Evolutionary conservation across 2,797 vertebrate species (phyloP), one percentile per base, ranked within the genome.

Genomic region (Labeo calbasu): DNA sequence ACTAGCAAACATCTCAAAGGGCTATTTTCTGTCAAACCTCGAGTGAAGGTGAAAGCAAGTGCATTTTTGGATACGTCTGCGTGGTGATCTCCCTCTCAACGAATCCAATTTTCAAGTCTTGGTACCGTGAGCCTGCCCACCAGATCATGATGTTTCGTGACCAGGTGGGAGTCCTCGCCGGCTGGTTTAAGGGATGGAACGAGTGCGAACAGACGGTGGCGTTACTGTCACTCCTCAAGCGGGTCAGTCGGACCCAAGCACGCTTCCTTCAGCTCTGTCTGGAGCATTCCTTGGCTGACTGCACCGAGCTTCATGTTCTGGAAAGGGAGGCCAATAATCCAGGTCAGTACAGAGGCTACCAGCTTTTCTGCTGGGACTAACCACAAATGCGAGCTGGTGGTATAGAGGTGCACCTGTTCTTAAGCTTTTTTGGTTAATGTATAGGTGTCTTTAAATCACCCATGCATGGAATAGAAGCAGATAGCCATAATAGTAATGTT

Each of bases 121-220:
- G 55, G 69, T 80, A 65, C 13, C 68, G 40, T 53, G 66, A 78
- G 75, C 66, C 88, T 51, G 48, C 72, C 87, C 86, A 59, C 59
- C 91, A 90, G 93, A 93, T 91, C 94, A 99, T 99, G 98, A 99
- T 99, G 98, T 99, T 99, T 96, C 98, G 98, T 69, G 98, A 99
- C 93, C 98, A 99, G 96, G 98, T 99, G 83, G 97, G 98, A 87
- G 96, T 99, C 88, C 90, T 99, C 87, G 96, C 96, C 92, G 96
- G 97, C 88, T 99, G 98, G 98, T 99, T 99, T 91, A 99, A 99
- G 92, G 97, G 98, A 86, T 99, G 98, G 98, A 99, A 99, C 12
- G 97, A 99, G 91, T 99, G 98, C 11, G 98, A 99, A 88, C 98
- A 99, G 95, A 99, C 98, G n/a, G 98, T 99, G 92, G 98, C 98